Evolutionary conservation across 2,113 vertebrate species (phyloP), one percentile per base, ranked within the genome.

Genomic region (Holacanthus passer): DNA sequence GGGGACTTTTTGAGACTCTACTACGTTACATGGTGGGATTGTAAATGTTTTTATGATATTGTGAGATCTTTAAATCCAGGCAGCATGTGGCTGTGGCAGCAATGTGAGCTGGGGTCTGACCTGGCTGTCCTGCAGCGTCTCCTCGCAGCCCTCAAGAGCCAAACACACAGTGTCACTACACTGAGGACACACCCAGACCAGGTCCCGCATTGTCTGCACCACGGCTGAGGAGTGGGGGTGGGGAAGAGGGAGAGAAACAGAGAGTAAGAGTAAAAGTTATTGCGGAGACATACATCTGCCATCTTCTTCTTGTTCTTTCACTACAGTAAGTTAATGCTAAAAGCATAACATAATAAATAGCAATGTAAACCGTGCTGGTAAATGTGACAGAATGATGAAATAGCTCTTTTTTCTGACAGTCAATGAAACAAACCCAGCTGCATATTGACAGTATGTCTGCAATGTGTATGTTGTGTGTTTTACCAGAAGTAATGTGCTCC

Each of bases 401-500:
- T 35, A 0, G 27, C 1, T 20, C 5, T 66, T 67, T 32, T 17
- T 10, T 35, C 10, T 32, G 12, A 59, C 8, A 3, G 16, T 35
- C 35, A n/a, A 20, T 35, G 24, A 24, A n/a, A 64, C 2, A 55
- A 7, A 24, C 27, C 1, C 24, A 52, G 29, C 17, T 22, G 29
- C n/a, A 50, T 3, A 13, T 3, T n/a, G 47, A 62, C 43, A 43
- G 22, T n/a, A 41, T 2, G 19, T 8, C 20, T 11, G 45, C 2
- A 24, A 13, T 22, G 47, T 3, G 2, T 37, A 37, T 24, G 45
- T 75, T 17, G 59, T 29, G 14, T 7, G 55, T 53, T 43, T 55
- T 93, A 99, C 98, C 98, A 83, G 98, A 99, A 1, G 97, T 98
- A 89, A 99, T 96, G 67, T 97, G 98, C 0, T 98, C 97, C 84